Conservation (phyloP, 2,888 invertebrate genomes). For the Emmelina monodactyla region DNA sequence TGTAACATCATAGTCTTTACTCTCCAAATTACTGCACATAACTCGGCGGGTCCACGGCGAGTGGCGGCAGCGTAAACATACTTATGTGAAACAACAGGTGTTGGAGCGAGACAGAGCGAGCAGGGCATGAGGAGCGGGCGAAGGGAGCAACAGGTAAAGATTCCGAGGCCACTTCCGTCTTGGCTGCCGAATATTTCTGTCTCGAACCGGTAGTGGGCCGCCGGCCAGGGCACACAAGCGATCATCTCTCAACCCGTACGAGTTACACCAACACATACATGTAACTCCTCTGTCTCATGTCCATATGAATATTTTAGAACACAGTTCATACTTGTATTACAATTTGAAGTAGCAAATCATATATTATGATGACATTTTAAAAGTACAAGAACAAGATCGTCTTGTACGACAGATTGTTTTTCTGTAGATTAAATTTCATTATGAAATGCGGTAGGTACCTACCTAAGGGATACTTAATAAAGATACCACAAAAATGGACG, state of each 20-base stretch:
- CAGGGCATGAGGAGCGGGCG: conserved; percentile 46
- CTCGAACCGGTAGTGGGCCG: conserved; percentile 65
- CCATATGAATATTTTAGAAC: no score
- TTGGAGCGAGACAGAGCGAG: conserved; percentile 38
- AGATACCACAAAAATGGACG: no score
- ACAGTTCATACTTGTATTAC: no score
- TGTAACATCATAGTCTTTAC: conserved; percentile 49
- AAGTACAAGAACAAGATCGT: no score
- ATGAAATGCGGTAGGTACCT: no score
- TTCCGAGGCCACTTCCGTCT: conserved; percentile 68
- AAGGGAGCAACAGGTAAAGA: conserved; percentile 68
- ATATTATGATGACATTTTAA: no score
- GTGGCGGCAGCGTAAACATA: conserved; percentile 24
- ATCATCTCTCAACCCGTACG: conserved; percentile 26
- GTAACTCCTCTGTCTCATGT: not conserved
- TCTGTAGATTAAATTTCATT: no score
- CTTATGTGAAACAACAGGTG: conserved; percentile 22
- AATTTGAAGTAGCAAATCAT: not conserved
- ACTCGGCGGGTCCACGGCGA: conserved; percentile 36
- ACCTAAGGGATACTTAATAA: no score
- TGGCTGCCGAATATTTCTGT: conserved; percentile 67
- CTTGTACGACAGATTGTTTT: no score
- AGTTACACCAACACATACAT: conserved; percentile 19
- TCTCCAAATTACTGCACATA: conserved; percentile 52
- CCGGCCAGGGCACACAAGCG: conserved; percentile 50